Conservation (phyloP, 2,113 vertebrate species). For the Neoarius graeffei region DNA sequence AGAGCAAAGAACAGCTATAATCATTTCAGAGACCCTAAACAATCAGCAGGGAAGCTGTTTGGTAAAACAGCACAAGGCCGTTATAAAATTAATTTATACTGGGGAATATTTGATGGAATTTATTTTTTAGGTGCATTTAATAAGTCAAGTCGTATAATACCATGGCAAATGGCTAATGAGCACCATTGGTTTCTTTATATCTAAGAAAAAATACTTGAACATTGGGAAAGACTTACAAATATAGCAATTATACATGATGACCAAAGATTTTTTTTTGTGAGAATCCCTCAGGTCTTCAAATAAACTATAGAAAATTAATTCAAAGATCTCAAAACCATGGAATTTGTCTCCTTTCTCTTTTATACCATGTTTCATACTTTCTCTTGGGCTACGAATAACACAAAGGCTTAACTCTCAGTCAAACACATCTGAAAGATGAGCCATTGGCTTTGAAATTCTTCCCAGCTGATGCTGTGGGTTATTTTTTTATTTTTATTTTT, state of each 20-base stretch:
- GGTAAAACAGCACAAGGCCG: neutral
- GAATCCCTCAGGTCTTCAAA: neutral
- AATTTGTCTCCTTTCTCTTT: neutral
- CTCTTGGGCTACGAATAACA: constrained; percentile 39
- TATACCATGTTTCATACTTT: constrained; percentile 6
- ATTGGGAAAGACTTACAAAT: neutral
- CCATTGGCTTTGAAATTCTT: constrained; percentile 40
- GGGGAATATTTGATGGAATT: neutral
- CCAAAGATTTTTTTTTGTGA: neutral
- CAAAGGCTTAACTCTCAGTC: constrained; percentile 17
- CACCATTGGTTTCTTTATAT: neutral
- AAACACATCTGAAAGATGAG: constrained; percentile 25
- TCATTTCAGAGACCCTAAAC: neutral
- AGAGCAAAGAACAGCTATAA: neutral
- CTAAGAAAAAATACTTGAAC: neutral
- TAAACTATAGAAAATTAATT: neutral
- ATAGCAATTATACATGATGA: neutral
- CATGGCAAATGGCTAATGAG: constrained; percentile 7
- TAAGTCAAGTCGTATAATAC: neutral
- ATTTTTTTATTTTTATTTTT: neutral
- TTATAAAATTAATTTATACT: neutral
- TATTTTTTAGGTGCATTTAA: constrained; percentile 17
- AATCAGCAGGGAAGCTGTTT: neutral
- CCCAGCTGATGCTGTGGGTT: constrained; percentile 4
- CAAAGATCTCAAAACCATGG: neutral